Base-by-base conservation (phyloP, 2,888 invertebrate species). In the Metallyticus violacea region DNA sequence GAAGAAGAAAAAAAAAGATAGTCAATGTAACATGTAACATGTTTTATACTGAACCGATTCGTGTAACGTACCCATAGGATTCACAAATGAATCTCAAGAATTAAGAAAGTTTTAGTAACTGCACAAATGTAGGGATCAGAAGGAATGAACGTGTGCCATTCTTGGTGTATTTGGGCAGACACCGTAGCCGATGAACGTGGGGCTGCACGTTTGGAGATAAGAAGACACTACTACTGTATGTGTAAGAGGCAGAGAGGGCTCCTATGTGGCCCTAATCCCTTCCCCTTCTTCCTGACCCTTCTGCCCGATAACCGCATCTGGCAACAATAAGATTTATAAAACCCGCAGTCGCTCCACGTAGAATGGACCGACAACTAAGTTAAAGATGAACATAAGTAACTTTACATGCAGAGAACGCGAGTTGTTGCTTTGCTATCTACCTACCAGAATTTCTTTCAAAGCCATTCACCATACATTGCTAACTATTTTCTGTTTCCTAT, bases 131-230 rank as follows among this genome's bases (percentile, higher is more conserved):
- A n/a, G n/a, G n/a, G n/a, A n/a, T n/a, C n/a, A n/a, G n/a, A n/a
- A n/a, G 40, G 22, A 62, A 22, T 62, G 40, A 62, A 62, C 40
- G 40, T 62, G 40, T 62, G 40, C 40, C 40, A 9, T 22, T 62
- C 22, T 62, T 62, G 40, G 40, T 9, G 9, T 62, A 2, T 62
- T 9, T 62, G 40, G 40, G 40, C 40, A 15, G 15, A 7, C 40
- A 62, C n/a, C n/a, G 79, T 27, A 79, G 79, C 28, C 79, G 79
- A 79, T 15, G 79, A 9, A 25, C 29, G 25, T 9, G 77, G 26
- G 83, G 83, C 83, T 83, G 83, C 83, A 83, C 83, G 83, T 83
- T 28, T 25, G 28, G 25, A 83, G 83, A 83, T 83, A 83, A 83
- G 83, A 83, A 77, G 77, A 40, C 62, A 28, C 22, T 27, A 22